Evolutionary conservation across 2,113 vertebrate species (phyloP).

Genomic region (Crotalus tigris): DNA sequence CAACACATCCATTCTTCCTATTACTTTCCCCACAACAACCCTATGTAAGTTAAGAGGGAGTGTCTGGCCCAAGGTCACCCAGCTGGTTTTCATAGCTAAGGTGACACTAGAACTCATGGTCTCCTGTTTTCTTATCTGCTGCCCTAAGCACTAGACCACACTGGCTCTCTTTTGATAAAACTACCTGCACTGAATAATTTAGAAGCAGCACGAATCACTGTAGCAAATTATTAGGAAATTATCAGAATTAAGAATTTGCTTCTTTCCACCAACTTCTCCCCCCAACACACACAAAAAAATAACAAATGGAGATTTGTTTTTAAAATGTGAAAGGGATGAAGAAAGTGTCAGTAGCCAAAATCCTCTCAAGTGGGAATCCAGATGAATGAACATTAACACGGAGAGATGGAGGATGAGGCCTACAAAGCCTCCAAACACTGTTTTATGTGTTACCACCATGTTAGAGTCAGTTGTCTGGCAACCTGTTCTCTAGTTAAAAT

Average conservation of each 20-base stretch:
- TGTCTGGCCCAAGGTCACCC: too few species aligned
- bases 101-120: too few species aligned
- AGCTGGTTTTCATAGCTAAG: too few species aligned
- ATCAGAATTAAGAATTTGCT: background rate
- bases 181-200: background rate
- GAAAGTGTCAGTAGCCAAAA: background rate
- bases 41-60: too few species aligned
- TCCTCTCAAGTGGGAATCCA: background rate
- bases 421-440: background rate
- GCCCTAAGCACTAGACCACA: too few species aligned
- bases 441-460: slow-evolving; percentile 64
- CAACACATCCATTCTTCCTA: too few species aligned
- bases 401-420: slow-evolving; percentile 2
- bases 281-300: background rate
- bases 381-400: slow-evolving; percentile 9
- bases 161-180: background rate
- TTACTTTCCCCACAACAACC: too few species aligned
- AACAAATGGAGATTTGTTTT: background rate
- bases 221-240: background rate
- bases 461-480: slow-evolving; percentile 72
- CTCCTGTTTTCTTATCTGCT: too few species aligned
- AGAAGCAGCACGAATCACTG: background rate
- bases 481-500: slow-evolving; percentile 67
- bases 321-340: background rate
- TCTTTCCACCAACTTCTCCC: background rate